Base-by-base conservation (phyloP, 2,888 invertebrate genomes). In the Lasioglossum marginatum region DNA sequence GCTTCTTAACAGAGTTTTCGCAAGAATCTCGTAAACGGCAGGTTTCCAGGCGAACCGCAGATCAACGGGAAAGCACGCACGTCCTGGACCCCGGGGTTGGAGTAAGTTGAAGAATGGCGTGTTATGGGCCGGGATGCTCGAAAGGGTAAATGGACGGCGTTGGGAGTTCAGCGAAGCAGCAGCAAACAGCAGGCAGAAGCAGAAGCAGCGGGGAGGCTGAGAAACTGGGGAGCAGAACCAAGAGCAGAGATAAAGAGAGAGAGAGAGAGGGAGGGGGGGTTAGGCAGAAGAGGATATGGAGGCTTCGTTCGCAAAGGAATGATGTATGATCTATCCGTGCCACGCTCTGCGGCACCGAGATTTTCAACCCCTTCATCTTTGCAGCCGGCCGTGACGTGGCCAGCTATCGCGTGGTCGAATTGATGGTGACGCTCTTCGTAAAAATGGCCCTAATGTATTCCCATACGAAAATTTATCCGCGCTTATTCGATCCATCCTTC, bases 301-400 rank as follows among this genome's bases (percentile, higher is more conserved):
- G 86, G 91, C 88, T 91, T 85, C 91, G 90, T 92, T 92, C 89
- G 91, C 87, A 90, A 90, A 91, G 92, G 88, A 92, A 93, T 94
- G 93, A 93, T 93, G 93, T 93, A 93, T 91, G 93, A 93, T 93
- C 92, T 87, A 90, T 92, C 91, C 91, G 92, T 92, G 93, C 86
- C 91, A 92, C 88, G 91, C 88, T 92, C 84, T 88, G 87, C 86
- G 87, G 88, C 72, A 86, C 85, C 90, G 90, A 92, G 92, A 93
- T 93, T 94, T 91, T 91, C 93, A 91, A 91, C 91, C 92, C 91
- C 92, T 93, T 92, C 91, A 84, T 91, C 89, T 92, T 87, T 81
- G 83, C 83, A 79, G 79, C 78, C 78, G 77, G 79, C 82, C 87
- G 85, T 88, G 85, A 88, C 87, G 88, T 86, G 88, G 86, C 88